Percentiles rank a stretch among this genome's conserved stretches.
Conservation (phyloP, 2,113 vertebrate genomes). For the Melanotaenia duboulayi region DNA sequence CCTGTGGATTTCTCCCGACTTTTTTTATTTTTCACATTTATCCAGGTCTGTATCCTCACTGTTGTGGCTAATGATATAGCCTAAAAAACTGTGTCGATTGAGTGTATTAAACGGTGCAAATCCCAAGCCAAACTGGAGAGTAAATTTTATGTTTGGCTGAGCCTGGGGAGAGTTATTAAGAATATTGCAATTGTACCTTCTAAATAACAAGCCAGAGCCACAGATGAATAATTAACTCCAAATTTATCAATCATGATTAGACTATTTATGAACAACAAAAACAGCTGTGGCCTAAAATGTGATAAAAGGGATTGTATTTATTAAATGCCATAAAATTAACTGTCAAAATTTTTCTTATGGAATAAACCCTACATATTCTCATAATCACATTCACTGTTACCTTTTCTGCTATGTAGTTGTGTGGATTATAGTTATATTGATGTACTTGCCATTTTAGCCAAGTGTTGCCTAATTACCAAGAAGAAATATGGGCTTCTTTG, state of each 20-base stretch:
- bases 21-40: constrained; percentile 4
- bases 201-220: constrained; percentile 23
- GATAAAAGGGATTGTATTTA: not conserved
- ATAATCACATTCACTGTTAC: not conserved
- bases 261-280: not conserved
- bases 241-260: constrained; percentile 1
- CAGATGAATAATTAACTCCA: constrained; percentile 5
- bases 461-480: not conserved
- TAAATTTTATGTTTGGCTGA: not conserved
- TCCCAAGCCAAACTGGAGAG: too few species aligned
- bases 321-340: not conserved
- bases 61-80: not conserved
- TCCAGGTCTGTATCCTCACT: constrained; percentile 47
- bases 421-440: not conserved
- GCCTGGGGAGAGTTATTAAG: not conserved
- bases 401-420: not conserved
- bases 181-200: constrained; percentile 22
- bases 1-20: constrained; percentile 33
- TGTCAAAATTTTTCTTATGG: too few species aligned
- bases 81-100: not conserved
- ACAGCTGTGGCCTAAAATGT: not conserved
- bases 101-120: constrained; percentile 12
- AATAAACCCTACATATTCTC: not conserved
- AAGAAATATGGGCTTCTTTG: not conserved
- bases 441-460: not conserved